Percentiles rank a stretch among this genome's conserved stretches.
Evolutionary conservation across 2,113 vertebrate genomes (phyloP).

Genomic region (Apeltes quadracus): DNA sequence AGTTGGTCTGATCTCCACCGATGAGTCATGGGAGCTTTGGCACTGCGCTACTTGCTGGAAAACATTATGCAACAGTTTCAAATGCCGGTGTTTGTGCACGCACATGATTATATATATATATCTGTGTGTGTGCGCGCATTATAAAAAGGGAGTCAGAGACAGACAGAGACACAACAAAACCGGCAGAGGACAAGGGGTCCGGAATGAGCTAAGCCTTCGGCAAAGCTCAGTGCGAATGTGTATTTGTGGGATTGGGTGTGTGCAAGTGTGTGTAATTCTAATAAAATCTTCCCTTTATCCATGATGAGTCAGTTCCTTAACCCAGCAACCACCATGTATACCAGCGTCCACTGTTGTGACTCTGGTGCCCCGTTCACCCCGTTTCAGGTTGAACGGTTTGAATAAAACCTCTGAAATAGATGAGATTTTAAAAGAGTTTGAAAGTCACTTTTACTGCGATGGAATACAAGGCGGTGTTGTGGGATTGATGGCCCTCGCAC

Average conservation of each 20-base stretch:
- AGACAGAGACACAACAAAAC: conserved; percentile 24
- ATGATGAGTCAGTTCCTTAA: neutral
- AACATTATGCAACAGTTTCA: conserved; percentile 38
- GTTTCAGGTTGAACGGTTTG: conserved; percentile 42
- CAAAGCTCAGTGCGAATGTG: conserved; percentile 21
- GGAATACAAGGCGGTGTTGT: conserved; percentile 37
- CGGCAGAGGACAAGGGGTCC: conserved; percentile 47
- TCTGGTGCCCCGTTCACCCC: neutral
- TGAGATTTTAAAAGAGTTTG: conserved; percentile 23
- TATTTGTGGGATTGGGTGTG: conserved; percentile 24
- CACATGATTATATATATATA: neutral
- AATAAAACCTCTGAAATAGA: conserved; percentile 27
- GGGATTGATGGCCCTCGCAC: conserved; percentile 51
- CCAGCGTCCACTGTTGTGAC: conserved; percentile 12
- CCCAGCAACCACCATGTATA: conserved; percentile 7
- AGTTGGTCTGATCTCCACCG: conserved; percentile 23
- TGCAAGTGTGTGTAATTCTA: conserved; percentile 31
- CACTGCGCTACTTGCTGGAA: conserved; percentile 31
- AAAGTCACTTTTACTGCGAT: conserved; percentile 61
- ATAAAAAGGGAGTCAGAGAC: conserved; percentile 9
- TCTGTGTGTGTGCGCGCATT: neutral
- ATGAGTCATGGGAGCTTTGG: conserved; percentile 60
- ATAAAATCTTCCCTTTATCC: conserved; percentile 5
- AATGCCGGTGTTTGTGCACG: neutral
- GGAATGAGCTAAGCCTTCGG: conserved; percentile 48